Evolutionary conservation across 2,797 vertebrate species (phyloP).

Genomic region (Pyrocephalus nanus): DNA sequence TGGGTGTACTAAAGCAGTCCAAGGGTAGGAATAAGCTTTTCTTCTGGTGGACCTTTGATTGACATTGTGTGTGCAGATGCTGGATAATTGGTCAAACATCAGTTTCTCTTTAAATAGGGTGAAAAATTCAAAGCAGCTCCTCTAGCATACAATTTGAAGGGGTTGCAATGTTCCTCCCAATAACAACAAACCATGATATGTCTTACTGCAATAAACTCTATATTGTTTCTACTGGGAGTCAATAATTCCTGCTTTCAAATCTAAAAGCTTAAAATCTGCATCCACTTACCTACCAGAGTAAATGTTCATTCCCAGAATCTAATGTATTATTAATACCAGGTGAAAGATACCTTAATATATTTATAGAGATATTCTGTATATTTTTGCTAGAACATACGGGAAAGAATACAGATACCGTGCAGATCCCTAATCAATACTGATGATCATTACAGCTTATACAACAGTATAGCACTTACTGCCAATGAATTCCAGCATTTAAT

Average conservation of each 20-base stretch:
- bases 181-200: background rate
- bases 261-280: background rate
- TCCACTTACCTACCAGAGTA: background rate
- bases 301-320: background rate
- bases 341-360: background rate
- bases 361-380: background rate
- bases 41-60: background rate
- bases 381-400: background rate
- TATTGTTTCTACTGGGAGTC: background rate
- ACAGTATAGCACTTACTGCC: background rate
- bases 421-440: background rate
- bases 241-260: background rate
- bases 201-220: background rate
- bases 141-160: background rate
- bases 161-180: background rate
- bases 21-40: background rate
- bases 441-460: background rate
- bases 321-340: constrained; percentile 11
- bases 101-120: background rate
- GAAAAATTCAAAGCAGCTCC: background rate
- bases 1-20: background rate
- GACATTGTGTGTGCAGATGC: background rate
- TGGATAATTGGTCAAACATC: background rate
- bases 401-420: background rate
- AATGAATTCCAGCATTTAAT: constrained; percentile 33